These are phyloP conservation scores for Myripristis murdjan DNA, from an alignment of 2,797 vertebrate genomes.

Conservation along the genomic window DNA sequence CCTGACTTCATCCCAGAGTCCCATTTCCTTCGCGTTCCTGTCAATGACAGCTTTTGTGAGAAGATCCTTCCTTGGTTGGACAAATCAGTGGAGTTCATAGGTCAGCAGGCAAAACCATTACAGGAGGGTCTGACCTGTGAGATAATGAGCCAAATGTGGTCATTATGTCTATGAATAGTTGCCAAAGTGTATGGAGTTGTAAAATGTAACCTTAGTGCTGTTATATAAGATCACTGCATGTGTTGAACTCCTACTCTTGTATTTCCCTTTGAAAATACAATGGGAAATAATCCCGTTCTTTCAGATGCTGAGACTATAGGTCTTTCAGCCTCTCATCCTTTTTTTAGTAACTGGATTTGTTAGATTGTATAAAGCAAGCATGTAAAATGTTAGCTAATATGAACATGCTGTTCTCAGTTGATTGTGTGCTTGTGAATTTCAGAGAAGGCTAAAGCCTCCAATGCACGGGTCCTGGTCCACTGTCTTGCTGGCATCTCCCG, in stretches of 20 bases:
- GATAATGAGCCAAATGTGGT: no score
- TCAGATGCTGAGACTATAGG: no score
- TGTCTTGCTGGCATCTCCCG: slow-evolving; percentile 97
- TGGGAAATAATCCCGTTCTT: no score
- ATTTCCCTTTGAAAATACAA: not conserved
- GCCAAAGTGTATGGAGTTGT: not conserved
- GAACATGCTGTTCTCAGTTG: not conserved
- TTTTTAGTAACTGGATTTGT: not conserved
- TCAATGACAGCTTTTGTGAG: slow-evolving; percentile 98
- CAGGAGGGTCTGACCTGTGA: not conserved
- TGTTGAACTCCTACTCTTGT: not conserved
- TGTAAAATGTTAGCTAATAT: not conserved
- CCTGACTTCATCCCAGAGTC: slow-evolving; percentile 96
- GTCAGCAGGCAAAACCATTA: slow-evolving; percentile 76
- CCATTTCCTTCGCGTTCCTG: slow-evolving; percentile 95
- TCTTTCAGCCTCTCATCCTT: no score
- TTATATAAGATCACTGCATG: not conserved
- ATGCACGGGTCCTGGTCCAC: slow-evolving; percentile 94
- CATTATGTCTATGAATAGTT: no score
- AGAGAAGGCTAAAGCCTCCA: slow-evolving; percentile 97
- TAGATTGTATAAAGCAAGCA: not conserved
- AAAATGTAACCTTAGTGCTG: not conserved
- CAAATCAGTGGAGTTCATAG: slow-evolving; percentile 96
- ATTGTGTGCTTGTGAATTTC: slow-evolving; percentile 44
- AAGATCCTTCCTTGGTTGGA: slow-evolving; percentile 98